Percentiles rank a stretch among this genome's conserved stretches.
These are phyloP conservation scores for Drosophila nigrodunni DNA, from an alignment of 1,140 invertebrate species.

Conservation along the genomic window DNA sequence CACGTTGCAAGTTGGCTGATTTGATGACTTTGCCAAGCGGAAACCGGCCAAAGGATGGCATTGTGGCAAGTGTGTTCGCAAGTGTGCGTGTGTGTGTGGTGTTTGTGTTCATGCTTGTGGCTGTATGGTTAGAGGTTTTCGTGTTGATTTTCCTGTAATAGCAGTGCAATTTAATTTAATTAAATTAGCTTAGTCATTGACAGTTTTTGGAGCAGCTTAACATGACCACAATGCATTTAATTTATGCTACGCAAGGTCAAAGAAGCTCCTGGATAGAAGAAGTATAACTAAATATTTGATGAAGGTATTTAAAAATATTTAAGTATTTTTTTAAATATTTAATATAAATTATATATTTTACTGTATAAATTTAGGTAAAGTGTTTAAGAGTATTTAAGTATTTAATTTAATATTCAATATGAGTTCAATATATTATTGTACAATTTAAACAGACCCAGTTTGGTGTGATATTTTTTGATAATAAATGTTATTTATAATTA, in stretches of 20 bases:
- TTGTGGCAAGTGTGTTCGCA: slow-evolving; percentile 10
- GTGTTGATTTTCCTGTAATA: slow-evolving; percentile 44
- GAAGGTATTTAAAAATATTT: no score
- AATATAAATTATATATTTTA: no score
- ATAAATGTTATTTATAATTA: no score
- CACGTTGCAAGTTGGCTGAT: slow-evolving; percentile 51
- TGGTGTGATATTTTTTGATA: no score
- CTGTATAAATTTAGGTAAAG: no score
- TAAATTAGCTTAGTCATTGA: slow-evolving; percentile 34
- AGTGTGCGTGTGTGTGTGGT: slow-evolving; percentile 1
- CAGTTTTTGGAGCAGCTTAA: slow-evolving; percentile 1
- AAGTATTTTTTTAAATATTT: no score
- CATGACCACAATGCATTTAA: not conserved
- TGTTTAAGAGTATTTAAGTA: no score
- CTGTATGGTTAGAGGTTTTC: slow-evolving; percentile 16
- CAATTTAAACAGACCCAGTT: no score
- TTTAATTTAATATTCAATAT: no score
- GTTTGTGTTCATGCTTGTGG: not conserved
- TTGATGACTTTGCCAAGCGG: slow-evolving; percentile 7
- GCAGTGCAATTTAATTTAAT: slow-evolving; percentile 61
- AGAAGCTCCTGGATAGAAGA: not conserved
- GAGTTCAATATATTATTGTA: no score
- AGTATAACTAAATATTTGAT: no score
- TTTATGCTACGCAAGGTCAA: not conserved
- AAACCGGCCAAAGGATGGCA: slow-evolving; percentile 31